Evolutionary conservation across 30 jellyfish, hydroid and myxozoan genomes (phyloP), one percentile per base, ranked within the genome.

Genomic region (Turritopsis rubra): DNA sequence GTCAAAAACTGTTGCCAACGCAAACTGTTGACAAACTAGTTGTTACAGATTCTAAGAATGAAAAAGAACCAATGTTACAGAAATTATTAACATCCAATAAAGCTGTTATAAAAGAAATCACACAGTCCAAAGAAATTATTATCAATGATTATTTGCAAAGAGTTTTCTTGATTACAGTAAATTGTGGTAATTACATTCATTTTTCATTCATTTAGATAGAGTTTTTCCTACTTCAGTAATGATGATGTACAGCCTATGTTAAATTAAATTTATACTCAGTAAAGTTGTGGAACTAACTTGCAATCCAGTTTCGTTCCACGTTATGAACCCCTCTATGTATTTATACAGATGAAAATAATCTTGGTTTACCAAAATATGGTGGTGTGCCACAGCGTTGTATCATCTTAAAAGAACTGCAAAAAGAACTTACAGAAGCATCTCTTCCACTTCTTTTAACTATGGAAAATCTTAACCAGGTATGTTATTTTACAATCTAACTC

Each of bases 71-170:
- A 52, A 76, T 26, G 53, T 8, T 3, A 21, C 21, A 13, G 5
- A 52, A 20, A 28, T 28, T 21, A 23, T 28, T 21, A 1, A 25
- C 23, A 21, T 19, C 85, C 28, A 26, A n/a, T 27, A 60, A 27
- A 81, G 16, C 26, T 13, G 26, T 66, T 24, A 72, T 28, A 72
- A 74, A 84, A 79, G 31, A 18, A 16, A 60, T 74, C 22, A 22
- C 26, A 52, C 85, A 90, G 84, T 72, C 80, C 29, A 70, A 85
- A 41, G 86, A 88, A 60, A 82, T 52, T 21, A 85, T 93, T 22
- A 53, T 88, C 31, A 93, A 93, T 88, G 99, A 93, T 70, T 83
- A 82, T 52, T 83, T 93, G 20, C 96, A 93, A 76, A 83, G 96
- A 53, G 79, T 79, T 8, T 93, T 93, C 54, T 85, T 87, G 21